Base-by-base conservation (phyloP, 2,113 vertebrate species). In the Hippocampus abdominalis region DNA sequence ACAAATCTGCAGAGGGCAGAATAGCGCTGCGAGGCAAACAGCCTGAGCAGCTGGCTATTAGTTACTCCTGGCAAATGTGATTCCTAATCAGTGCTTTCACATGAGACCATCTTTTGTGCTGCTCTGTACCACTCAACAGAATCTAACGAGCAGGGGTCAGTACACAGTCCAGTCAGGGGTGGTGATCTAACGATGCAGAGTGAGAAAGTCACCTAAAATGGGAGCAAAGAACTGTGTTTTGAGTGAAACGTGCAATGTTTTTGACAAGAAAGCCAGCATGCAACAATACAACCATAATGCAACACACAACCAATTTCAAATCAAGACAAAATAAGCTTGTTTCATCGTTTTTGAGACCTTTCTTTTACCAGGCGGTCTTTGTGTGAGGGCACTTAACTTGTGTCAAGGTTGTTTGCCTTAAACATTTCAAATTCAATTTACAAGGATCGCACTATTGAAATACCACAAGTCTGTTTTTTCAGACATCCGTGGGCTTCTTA, bases 81-180 rank as follows among this genome's bases (percentile, higher is more conserved):
- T 13, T 56, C 9, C 69, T 56, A 70, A 49, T 51, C 18, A 42
- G 29, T 36, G 64, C 59, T 29, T 40, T 49, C 36, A 18, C 44
- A 32, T 9, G 4, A 25, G 32, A 18, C 8, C 9, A 32, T 29
- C 51, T 44, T 66, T 69, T 76, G 25, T 61, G 29, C 44, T 0
- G 3, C 66, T 61, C 59, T 62, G 68, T n/a, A 71, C 29, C 10
- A 49, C 78, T 54, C 44, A 21, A 64, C 29, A 61, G 76, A 86
- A 86, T 23, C 32, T 63, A 79, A 86, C 82, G 78, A 80, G 75
- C 68, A 39, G 29, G 40, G 40, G 61, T 67, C 9, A 70, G 39
- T 75, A 60, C 79, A 77, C 62, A 66, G 63, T 44, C 21, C 57
- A 29, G 32, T 23, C 1, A 39, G 12, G 32, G 49, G 49, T 42